These are phyloP conservation scores for Baryphthengus martii DNA, from an alignment of 2,113 vertebrate genomes.

Conservation along the genomic window DNA sequence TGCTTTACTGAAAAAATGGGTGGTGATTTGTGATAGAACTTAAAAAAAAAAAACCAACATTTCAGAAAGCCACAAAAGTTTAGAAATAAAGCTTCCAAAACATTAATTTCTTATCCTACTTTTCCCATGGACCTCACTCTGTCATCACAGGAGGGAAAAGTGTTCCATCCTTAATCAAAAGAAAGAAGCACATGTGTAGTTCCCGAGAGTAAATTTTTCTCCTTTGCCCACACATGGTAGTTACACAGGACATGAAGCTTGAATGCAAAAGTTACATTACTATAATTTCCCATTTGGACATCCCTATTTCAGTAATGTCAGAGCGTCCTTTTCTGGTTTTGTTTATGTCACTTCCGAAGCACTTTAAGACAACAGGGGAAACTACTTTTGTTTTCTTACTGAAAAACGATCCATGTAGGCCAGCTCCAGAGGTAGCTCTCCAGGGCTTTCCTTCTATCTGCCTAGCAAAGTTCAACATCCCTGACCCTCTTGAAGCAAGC, in stretches of 20 bases:
- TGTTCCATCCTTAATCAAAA: constrained; percentile 6
- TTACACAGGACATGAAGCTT: neutral
- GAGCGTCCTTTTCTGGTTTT: constrained; percentile 25
- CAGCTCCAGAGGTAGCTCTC: neutral
- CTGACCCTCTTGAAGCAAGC: neutral
- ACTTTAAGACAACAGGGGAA: constrained; percentile 15
- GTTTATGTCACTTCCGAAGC: constrained; percentile 32
- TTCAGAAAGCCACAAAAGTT: neutral
- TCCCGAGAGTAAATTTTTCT: constrained; percentile 15
- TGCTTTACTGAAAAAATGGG: neutral
- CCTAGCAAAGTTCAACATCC: neutral
- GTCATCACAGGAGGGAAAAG: neutral
- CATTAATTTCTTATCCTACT: neutral
- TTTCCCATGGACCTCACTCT: neutral
- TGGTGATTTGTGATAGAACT: neutral
- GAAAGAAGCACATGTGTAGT: neutral
- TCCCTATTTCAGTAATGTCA: constrained; percentile 14
- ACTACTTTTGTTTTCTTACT: neutral
- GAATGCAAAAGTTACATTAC: neutral
- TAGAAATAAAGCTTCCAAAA: neutral
- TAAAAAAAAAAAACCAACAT: neutral
- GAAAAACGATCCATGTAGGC: neutral
- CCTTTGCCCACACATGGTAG: constrained; percentile 24
- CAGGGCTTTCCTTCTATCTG: neutral
- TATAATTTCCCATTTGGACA: constrained; percentile 40